These are phyloP conservation scores for Pseudomyrmex gracilis DNA, from an alignment of 1,140 invertebrate species.

Conservation along the genomic window DNA sequence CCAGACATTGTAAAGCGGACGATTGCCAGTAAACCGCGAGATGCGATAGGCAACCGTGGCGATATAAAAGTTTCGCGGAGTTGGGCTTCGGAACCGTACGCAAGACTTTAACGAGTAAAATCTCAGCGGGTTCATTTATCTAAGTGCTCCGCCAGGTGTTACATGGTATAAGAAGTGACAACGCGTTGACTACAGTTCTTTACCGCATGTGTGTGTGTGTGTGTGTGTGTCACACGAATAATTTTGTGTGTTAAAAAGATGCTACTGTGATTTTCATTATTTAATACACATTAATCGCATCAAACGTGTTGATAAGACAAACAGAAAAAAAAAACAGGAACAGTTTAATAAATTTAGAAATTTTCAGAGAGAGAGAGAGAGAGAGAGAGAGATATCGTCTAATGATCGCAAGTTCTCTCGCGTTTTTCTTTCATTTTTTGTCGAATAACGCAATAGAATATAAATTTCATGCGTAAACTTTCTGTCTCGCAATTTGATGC, in stretches of 20 bases:
- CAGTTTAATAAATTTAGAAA: neutral
- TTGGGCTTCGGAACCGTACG: constrained; percentile 22
- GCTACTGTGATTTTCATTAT: neutral
- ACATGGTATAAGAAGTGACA: neutral
- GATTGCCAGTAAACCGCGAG: constrained; percentile 72
- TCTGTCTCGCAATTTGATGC: constrained; percentile 19
- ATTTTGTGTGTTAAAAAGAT: too few relatives aligned
- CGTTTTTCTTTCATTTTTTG: neutral
- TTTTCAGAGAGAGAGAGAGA: neutral
- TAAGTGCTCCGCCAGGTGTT: constrained; percentile 58
- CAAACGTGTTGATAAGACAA: neutral
- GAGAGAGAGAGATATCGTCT: neutral
- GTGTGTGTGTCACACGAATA: neutral
- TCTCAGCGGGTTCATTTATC: constrained; percentile 67
- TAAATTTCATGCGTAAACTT: neutral
- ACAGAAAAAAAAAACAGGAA: neutral
- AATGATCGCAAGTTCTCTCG: neutral
- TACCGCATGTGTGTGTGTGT: neutral
- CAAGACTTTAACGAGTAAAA: constrained; percentile 62
- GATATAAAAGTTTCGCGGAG: constrained; percentile 62
- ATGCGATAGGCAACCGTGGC: constrained; percentile 42
- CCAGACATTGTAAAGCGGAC: constrained; percentile 79
- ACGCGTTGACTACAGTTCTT: neutral
- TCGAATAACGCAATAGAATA: neutral
- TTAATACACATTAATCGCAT: neutral